Base-by-base conservation (phyloP, 2,888 invertebrate species). In the Sphecodes monilicornis region DNA sequence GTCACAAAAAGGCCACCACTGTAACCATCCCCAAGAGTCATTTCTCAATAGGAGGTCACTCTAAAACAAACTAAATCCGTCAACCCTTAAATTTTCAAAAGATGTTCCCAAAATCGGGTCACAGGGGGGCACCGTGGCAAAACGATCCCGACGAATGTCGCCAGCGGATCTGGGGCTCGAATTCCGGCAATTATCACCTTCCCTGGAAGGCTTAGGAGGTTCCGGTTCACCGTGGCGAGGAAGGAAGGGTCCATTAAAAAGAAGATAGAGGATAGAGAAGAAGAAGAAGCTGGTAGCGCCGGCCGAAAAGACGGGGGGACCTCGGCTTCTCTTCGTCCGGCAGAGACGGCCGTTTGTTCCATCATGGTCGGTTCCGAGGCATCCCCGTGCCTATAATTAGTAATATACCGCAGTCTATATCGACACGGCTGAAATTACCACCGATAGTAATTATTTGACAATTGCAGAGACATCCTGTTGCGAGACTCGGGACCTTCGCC, bases 401-500 rank as follows among this genome's bases (percentile, higher is more conserved):
- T 92, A 92, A 91, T 91, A 90, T 90, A 92, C 91, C 91, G 90
- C 91, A 89, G 90, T 89, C 90, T 90, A 91, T 91, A 90, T 90
- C 91, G 90, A 89, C 89, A 89, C 90, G 90, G 85, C 86, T 89
- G 90, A 91, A 90, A 92, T 92, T 92, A 92, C 92, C 91, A 87
- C 86, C 91, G 91, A 92, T 91, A 92, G 91, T 92, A 92, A 92
- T 92, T 92, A 92, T 92, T 91, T 91, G 92, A 91, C 91, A 92
- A 92, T 92, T 91, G 88, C 90, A 91, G 91, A 91, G 91, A 91
- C 91, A 91, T 91, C 91, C 92, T 90, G 91, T 91, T 90, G 87
- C 87, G 88, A 89, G 89, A 87, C 90, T 90, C 90, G 79, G 89
- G 89, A 86, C 84, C 88, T 84, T 84, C 84, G 66, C 66, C 84